A percentile compares a stretch with the other conserved stretches of the same genome.
These are phyloP conservation scores for Parauchenoglanis punctatus DNA, from an alignment of 2,797 vertebrate genomes.

Conservation along the genomic window DNA sequence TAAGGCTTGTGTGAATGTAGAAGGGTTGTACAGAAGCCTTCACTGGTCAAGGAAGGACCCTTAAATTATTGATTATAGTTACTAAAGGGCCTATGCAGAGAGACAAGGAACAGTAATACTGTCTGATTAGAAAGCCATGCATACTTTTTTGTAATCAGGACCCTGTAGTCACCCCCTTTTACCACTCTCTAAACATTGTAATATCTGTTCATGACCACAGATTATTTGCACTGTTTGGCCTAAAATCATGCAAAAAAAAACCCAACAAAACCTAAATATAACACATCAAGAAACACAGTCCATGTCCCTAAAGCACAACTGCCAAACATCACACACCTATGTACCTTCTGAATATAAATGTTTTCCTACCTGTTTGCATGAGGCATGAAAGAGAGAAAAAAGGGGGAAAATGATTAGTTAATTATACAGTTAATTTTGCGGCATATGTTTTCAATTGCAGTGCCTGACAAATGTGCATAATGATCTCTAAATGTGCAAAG, in stretches of 20 bases:
- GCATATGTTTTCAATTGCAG: slow-evolving; percentile 42
- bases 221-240: background rate
- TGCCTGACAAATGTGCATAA: slow-evolving; percentile 48
- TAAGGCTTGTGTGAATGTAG: slow-evolving; percentile 68
- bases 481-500: slow-evolving; percentile 50
- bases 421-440: slow-evolving; percentile 56
- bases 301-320: background rate
- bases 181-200: background rate
- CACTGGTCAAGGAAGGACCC: slow-evolving; percentile 57
- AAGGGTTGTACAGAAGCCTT: slow-evolving; percentile 47
- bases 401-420: slow-evolving; percentile 50
- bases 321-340: background rate
- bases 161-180: background rate
- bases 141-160: slow-evolving; percentile 46
- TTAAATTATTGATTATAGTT: slow-evolving; percentile 85
- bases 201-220: background rate
- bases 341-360: slow-evolving; percentile 4
- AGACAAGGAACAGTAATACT: slow-evolving; percentile 64
- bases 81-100: slow-evolving; percentile 81
- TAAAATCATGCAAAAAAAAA: background rate
- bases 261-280: background rate
- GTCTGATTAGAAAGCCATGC: slow-evolving; percentile 77
- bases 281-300: background rate
- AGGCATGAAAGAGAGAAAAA: slow-evolving; percentile 46
- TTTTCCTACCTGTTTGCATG: slow-evolving; percentile 52